Base-by-base conservation (phyloP, 2,888 invertebrate species). In the Aproaerema taeniolella region DNA sequence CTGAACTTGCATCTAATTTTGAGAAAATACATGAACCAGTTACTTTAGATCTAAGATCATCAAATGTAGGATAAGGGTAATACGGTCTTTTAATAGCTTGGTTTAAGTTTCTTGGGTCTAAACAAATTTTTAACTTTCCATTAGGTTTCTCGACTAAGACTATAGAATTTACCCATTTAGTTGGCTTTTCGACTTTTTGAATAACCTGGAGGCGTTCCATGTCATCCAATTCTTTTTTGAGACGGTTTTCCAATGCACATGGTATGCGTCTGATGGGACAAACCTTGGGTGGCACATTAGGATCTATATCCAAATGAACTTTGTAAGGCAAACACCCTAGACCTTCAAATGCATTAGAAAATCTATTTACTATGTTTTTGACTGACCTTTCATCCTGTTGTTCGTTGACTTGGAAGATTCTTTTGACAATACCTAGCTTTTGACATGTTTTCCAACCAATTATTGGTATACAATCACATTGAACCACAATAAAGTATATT, bases 311-410 rank as follows among this genome's bases (percentile, higher is more conserved):
- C 15, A 42, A 25, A 14, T 42, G 42, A 12, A 15, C 33, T 17
- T 39, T 26, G 2, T 28, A 7, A 9, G 42, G 42, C 7, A 42
- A 8, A 20, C 24, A 28, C 15, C 43, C 41, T 34, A 44, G 14
- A 2, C 43, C 43, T 15, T 38, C 30, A 39, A 42, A 42, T 9
- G 38, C 57, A 67, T 56, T n/a, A n/a, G n/a, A n/a, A n/a, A n/a
- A n/a, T n/a, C n/a, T n/a, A n/a, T n/a, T n/a, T n/a, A n/a, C n/a
- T n/a, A n/a, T n/a, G n/a, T n/a, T n/a, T n/a, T n/a, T n/a, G n/a
- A n/a, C n/a, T n/a, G n/a, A n/a, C n/a, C n/a, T n/a, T n/a, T n/a
- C n/a, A n/a, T n/a, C n/a, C n/a, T n/a, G n/a, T n/a, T n/a, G n/a
- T n/a, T n/a, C n/a, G n/a, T n/a, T n/a, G n/a, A n/a, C n/a, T n/a